Conservation (phyloP, 2,797 vertebrate species). For the Peromyscus eremicus region DNA sequence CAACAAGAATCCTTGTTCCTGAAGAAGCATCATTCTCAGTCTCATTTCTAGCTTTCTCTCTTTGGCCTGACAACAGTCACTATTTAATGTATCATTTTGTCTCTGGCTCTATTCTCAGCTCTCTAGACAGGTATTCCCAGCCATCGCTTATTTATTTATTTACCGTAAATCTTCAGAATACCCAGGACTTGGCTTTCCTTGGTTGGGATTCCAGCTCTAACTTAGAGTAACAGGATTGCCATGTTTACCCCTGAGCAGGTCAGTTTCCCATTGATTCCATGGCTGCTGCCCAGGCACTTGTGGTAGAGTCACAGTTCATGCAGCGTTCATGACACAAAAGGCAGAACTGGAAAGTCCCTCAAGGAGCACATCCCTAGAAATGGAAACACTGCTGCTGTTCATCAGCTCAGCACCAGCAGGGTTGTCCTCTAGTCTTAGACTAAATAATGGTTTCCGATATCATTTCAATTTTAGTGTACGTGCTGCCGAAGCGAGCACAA, state of each 20-base stretch:
- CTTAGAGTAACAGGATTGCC: too few relatives aligned
- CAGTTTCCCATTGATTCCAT: fast-evolving
- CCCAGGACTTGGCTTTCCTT: not conserved
- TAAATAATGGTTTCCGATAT: too few relatives aligned
- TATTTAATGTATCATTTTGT: not conserved
- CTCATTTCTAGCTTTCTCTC: not conserved
- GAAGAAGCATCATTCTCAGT: not conserved
- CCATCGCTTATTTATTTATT: not conserved
- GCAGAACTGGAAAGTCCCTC: not conserved
- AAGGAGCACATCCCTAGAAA: not conserved
- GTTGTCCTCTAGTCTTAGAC: not conserved
- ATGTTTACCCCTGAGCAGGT: not conserved
- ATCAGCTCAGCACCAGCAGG: not conserved
- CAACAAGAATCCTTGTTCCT: not conserved
- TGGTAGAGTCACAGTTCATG: not conserved
- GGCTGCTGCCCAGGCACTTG: not conserved
- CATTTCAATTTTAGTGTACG: too few relatives aligned
- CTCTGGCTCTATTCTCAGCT: not conserved
- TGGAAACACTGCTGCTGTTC: not conserved
- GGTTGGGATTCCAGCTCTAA: not conserved
- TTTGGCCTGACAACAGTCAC: not conserved
- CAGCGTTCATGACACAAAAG: not conserved
- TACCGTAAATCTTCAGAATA: not conserved
- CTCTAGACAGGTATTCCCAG: not conserved
- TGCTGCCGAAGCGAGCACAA: too few relatives aligned